Evolutionary conservation across 2,888 invertebrate species (phyloP).

Genomic region (Tillus elongatus): DNA sequence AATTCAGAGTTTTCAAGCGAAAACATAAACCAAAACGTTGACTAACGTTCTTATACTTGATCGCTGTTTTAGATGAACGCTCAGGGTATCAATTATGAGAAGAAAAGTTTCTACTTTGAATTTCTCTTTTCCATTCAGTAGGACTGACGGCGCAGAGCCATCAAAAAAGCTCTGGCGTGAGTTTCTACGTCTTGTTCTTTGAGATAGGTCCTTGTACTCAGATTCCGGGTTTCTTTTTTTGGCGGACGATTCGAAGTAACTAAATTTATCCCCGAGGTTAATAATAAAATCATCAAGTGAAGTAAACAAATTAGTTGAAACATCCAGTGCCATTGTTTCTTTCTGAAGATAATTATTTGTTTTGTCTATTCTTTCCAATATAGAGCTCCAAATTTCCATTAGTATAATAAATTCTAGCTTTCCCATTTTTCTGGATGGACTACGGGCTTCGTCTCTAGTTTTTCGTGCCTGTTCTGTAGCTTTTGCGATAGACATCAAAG

Average conservation of each 20-base stretch:
- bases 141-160: slow-evolving; percentile 8
- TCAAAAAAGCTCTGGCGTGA: slow-evolving; percentile 23
- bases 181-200: slow-evolving; percentile 26
- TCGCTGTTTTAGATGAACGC: slow-evolving; percentile 24
- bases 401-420: slow-evolving; percentile 18
- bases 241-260: slow-evolving; percentile 18
- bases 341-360: slow-evolving; percentile 21
- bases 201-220: slow-evolving; percentile 24
- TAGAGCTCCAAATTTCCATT: slow-evolving; percentile 23
- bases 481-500: slow-evolving; percentile 22
- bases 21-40: slow-evolving; percentile 22
- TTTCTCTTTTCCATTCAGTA: slow-evolving; percentile 21
- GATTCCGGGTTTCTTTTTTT: slow-evolving; percentile 20
- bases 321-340: slow-evolving; percentile 22
- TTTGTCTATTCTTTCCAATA: slow-evolving; percentile 20
- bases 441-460: slow-evolving; percentile 21
- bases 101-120: slow-evolving; percentile 22
- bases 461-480: slow-evolving; percentile 23
- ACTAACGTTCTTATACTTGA: slow-evolving; percentile 17
- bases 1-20: slow-evolving; percentile 20
- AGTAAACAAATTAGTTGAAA: slow-evolving; percentile 23
- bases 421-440: slow-evolving; percentile 18
- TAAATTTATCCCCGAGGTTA: slow-evolving; percentile 23
- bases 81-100: slow-evolving; percentile 23
- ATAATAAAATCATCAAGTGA: slow-evolving; percentile 19